A percentile compares a stretch with the other conserved stretches of the same genome.
Conservation (phyloP, 1,140 invertebrate genomes). For the Monomorium pharaonis region DNA sequence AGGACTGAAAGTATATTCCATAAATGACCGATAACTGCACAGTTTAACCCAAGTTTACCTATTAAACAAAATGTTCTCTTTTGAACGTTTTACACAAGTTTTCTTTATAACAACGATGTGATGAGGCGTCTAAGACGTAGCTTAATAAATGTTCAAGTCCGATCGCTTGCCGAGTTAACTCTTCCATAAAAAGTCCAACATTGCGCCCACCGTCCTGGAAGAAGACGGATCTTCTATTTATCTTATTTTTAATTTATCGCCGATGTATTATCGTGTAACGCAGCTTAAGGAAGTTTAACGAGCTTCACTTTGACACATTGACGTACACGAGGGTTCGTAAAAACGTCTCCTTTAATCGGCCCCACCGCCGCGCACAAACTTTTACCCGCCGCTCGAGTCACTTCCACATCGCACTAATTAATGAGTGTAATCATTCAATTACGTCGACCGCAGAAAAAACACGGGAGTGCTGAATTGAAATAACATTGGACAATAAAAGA, state of each 20-base stretch:
- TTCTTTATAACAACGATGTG: no score
- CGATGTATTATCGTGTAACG: not conserved
- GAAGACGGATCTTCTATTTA: not conserved
- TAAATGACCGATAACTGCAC: not conserved
- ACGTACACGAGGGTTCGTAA: not conserved
- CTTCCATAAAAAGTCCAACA: not conserved
- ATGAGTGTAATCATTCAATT: conserved; percentile 17
- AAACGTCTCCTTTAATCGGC: not conserved
- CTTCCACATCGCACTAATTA: not conserved
- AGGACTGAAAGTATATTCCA: not conserved
- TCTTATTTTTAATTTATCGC: not conserved
- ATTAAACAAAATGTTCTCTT: not conserved
- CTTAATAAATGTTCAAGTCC: not conserved
- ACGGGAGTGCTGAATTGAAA: not conserved
- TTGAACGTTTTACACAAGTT: not conserved
- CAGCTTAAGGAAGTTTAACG: conserved; percentile 1
- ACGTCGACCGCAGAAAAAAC: not conserved
- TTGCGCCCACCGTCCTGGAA: not conserved
- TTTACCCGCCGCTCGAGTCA: not conserved
- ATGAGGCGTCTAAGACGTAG: not conserved
- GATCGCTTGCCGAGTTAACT: not conserved
- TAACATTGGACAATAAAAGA: not conserved
- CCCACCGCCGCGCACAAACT: not conserved
- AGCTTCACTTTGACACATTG: conserved; percentile 17
- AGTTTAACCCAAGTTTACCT: not conserved